phyloP scores from a whole-genome alignment of 1,140 invertebrate genomes.

The Dendroctonus ponderosae region DNA sequence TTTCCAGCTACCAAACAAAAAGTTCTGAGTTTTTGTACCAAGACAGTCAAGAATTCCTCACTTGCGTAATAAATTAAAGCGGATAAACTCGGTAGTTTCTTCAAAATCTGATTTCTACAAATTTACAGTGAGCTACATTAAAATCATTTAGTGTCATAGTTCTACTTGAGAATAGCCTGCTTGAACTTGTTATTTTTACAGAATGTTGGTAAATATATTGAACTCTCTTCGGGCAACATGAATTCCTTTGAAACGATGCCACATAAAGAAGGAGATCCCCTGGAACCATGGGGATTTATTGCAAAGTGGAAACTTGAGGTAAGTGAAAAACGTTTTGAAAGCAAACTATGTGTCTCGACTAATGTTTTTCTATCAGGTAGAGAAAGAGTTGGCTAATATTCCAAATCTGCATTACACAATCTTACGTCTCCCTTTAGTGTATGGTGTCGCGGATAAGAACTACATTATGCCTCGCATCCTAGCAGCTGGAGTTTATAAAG shows the following conservation, averaged over 20 bases:
- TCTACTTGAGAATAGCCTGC: too few relatives aligned
- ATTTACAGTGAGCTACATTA: too few relatives aligned
- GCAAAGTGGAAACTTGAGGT: slow-evolving; percentile 70
- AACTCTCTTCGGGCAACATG: slow-evolving; percentile 82
- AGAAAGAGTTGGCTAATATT: slow-evolving; percentile 70
- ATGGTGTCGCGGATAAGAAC: slow-evolving; percentile 78
- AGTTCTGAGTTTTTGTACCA: too few relatives aligned
- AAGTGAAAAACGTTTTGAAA: slow-evolving; percentile 3
- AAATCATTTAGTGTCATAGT: too few relatives aligned
- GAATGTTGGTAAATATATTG: slow-evolving; percentile 71
- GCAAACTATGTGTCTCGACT: background rate
- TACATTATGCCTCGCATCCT: slow-evolving; percentile 80
- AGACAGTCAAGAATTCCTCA: too few relatives aligned
- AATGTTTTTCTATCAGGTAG: slow-evolving; percentile 61
- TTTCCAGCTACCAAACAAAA: too few relatives aligned
- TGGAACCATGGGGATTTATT: slow-evolving; percentile 80
- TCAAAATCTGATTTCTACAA: too few relatives aligned
- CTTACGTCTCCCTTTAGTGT: slow-evolving; percentile 81
- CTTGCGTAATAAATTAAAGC: too few relatives aligned
- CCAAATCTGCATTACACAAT: slow-evolving; percentile 74
- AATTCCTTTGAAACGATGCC: slow-evolving; percentile 74
- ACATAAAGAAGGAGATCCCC: slow-evolving; percentile 71
- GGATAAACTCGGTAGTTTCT: too few relatives aligned
- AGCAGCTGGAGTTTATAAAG: slow-evolving; percentile 83
- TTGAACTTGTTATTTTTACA: background rate